Evolutionary conservation across 2,797 vertebrate species (phyloP).

Genomic region (Platyrinchus mystaceus): DNA sequence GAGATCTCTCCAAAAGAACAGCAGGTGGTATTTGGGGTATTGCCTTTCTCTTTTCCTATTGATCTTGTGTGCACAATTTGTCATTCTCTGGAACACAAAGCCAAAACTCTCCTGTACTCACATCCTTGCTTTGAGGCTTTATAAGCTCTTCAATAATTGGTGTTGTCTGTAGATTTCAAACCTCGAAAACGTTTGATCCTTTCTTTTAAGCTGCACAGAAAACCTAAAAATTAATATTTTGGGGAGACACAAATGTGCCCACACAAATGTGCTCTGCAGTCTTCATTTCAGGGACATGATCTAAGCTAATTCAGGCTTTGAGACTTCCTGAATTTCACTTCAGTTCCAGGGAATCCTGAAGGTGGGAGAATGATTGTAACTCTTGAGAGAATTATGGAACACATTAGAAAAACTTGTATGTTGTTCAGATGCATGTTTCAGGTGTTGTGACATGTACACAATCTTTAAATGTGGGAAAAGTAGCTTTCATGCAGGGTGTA

Average conservation of each 20-base stretch:
- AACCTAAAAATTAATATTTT: neutral
- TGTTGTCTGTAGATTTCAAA: neutral
- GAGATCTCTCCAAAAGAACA: neutral
- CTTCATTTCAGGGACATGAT: neutral
- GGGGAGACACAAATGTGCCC: neutral
- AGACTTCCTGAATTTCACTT: neutral
- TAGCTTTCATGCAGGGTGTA: neutral
- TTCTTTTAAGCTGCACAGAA: neutral
- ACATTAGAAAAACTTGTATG: neutral
- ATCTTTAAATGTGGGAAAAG: neutral
- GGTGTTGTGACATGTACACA: neutral
- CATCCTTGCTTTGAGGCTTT: neutral
- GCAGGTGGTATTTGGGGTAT: neutral
- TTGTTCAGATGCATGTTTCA: neutral
- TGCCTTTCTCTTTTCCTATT: neutral
- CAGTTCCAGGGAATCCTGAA: neutral
- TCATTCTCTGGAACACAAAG: neutral
- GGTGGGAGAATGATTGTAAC: neutral
- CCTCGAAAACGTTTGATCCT: neutral
- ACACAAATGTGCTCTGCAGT: neutral
- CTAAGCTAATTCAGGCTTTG: neutral
- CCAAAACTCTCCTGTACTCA: neutral
- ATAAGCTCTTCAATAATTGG: neutral
- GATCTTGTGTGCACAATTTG: neutral
- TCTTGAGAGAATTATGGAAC: neutral